phyloP scores from a whole-genome alignment of 2,113 vertebrate genomes.

The Nothobranchius furzeri region DNA sequence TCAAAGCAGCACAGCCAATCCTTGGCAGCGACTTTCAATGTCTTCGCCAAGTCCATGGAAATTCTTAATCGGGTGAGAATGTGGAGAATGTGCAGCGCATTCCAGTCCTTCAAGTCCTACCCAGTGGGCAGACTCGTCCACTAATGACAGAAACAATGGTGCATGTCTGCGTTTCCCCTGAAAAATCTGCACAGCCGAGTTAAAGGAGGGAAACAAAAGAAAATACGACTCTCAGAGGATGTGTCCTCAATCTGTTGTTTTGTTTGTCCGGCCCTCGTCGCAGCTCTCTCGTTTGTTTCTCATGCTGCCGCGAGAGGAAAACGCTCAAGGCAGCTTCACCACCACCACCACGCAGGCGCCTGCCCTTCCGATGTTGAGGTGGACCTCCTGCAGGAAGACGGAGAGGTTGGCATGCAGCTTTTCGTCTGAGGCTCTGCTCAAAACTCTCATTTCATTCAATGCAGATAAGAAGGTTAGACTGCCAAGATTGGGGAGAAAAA shows the following conservation, averaged over 20 bases:
- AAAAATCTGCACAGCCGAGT: conserved; percentile 64
- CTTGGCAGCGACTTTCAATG: conserved; percentile 40
- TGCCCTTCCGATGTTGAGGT: conserved; percentile 94
- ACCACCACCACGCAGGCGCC: conserved; percentile 92
- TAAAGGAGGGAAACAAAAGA: conserved; percentile 35
- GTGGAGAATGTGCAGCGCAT: conserved; percentile 61
- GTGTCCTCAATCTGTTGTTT: conserved; percentile 57
- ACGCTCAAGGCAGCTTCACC: conserved; percentile 87
- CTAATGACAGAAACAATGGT: conserved; percentile 69
- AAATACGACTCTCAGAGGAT: conserved; percentile 55
- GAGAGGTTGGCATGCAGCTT: conserved; percentile 63
- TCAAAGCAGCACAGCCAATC: conserved; percentile 59
- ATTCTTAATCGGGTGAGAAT: conserved; percentile 69
- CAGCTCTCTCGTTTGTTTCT: conserved; percentile 58
- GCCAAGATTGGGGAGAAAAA: background rate
- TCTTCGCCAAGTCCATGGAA: conserved; percentile 61
- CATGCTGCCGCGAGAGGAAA: conserved; percentile 52
- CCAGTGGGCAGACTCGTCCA: conserved; percentile 56
- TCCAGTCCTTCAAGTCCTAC: conserved; percentile 52
- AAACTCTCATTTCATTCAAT: conserved; percentile 32
- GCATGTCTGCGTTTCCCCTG: conserved; percentile 50
- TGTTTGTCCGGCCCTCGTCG: conserved; percentile 60
- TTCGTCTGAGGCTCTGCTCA: conserved; percentile 36
- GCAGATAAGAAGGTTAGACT: conserved; percentile 37
- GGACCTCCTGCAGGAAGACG: conserved; percentile 85